Percentiles rank a stretch among this genome's conserved stretches.
Conservation (phyloP, 2,797 vertebrate species). For the Zalophus californianus region DNA sequence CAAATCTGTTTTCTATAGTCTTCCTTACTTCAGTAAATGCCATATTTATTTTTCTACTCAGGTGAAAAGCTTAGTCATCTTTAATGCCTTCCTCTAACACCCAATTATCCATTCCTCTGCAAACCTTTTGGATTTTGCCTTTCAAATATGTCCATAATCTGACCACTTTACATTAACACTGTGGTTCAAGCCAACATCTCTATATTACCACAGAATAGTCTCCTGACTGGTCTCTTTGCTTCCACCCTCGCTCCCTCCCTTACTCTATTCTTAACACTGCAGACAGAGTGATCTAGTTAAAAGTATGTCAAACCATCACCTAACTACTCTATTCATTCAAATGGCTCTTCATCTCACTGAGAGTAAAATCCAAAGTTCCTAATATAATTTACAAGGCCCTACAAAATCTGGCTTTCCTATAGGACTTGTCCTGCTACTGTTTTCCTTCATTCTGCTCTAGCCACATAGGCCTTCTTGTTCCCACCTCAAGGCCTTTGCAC, state of each 20-base stretch:
- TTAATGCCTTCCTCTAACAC: constrained; percentile 38
- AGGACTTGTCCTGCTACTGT: not conserved
- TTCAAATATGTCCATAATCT: not conserved
- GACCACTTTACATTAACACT: not conserved
- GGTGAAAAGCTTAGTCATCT: not conserved
- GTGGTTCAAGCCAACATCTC: constrained; percentile 5
- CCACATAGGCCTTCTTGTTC: not conserved
- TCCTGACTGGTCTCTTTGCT: not conserved
- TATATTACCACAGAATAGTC: not conserved
- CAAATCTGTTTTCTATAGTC: constrained; percentile 19
- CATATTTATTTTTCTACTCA: not conserved
- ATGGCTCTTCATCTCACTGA: not conserved
- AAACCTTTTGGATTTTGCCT: not conserved
- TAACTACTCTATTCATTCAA: constrained; percentile 23
- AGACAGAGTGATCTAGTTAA: constrained; percentile 1
- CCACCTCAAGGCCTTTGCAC: not conserved
- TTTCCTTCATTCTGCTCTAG: not conserved
- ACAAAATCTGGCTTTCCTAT: not conserved
- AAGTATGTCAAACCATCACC: not conserved
- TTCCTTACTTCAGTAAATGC: not conserved
- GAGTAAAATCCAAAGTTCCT: constrained; percentile 17
- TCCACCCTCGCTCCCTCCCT: not conserved
- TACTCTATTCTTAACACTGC: not conserved
- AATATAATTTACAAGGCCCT: not conserved
- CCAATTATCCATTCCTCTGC: not conserved